phyloP scores from a whole-genome alignment of 1,140 invertebrate species.

The Trichonephila clavata region DNA sequence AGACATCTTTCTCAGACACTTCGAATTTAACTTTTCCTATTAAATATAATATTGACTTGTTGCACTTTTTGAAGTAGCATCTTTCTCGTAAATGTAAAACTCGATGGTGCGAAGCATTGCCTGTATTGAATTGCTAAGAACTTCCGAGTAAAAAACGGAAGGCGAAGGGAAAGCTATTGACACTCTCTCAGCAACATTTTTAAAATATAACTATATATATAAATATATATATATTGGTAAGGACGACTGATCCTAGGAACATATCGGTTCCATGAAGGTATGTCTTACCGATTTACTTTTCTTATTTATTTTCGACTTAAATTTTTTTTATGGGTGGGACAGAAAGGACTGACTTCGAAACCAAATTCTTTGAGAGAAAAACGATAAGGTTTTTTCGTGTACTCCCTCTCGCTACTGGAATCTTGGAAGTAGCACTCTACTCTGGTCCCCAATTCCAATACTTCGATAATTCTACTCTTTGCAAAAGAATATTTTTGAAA shows the following conservation, averaged over 20 bases:
- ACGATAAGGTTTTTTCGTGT: constrained; percentile 33
- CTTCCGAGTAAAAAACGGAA: not conserved
- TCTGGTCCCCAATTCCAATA: constrained; percentile 7
- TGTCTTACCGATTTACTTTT: constrained; percentile 47
- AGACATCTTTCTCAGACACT: not conserved
- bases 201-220: not conserved
- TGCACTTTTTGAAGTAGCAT: not conserved
- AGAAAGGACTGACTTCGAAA: not conserved
- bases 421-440: not conserved
- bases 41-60: constrained; percentile 7
- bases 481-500: constrained; percentile 28
- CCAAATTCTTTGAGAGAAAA: constrained; percentile 48
- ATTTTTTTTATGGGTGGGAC: not conserved
- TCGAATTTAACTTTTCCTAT: not conserved
- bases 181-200: not conserved
- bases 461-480: constrained; percentile 38
- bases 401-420: constrained; percentile 37
- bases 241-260: not conserved
- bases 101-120: constrained; percentile 13
- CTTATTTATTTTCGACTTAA: constrained; percentile 23
- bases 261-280: constrained; percentile 49
- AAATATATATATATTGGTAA: constrained; percentile 19
- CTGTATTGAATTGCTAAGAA: not conserved
- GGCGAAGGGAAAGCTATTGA: constrained; percentile 29
- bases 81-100: not conserved